Evolutionary conservation across 2,113 vertebrate species (phyloP), one percentile per base, ranked within the genome.

Genomic region (Toxostoma redivivum): DNA sequence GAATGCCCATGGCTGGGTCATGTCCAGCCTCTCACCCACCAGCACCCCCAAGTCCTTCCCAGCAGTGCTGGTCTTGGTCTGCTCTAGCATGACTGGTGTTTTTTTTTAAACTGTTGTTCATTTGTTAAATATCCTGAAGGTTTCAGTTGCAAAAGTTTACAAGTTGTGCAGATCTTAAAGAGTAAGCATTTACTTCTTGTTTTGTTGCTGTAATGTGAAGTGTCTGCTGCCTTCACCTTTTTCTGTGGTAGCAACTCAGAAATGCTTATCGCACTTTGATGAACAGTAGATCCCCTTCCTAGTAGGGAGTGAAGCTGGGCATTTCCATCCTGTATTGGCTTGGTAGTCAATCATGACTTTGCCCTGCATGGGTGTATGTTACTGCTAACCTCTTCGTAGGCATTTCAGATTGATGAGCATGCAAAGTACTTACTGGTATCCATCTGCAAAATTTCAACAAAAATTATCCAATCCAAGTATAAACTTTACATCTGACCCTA

Each of bases 11-110:
- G 1, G 58, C 35, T 57, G 37, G 58, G 4, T 37, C 50, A 23
- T n/a, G 44, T 12, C 19, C 67, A 58, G 19, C 42, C 33, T 44
- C 42, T 44, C 27, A 5, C 0, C 8, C 19, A 28, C 16, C 31
- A 44, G 48, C 22, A 33, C 0, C 9, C 4, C 4, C 10, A 38
- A 45, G 23, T 0, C 15, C 33, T 65, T 47, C 24, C 15, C 0
- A 0, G 7, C 22, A 62, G 21, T 14, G 25, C 54, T 69, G 21
- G 1, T 23, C 24, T 54, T 4, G 3, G 16, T 69, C 30, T 69
- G 11, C 31, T 89, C 17, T 69, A 45, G 5, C 28, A 2, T n/a
- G 37, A 25, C 8, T 45, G 13, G 22, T 56, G 65, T 6, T 82
- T 77, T 48, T 48, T 76, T 14, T 80, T 72, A 48, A 86, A n/a